A percentile compares a stretch with the other conserved stretches of the same genome.
phyloP scores from a whole-genome alignment of 2,888 invertebrate species.

The Hofmannophila pseudospretella region DNA sequence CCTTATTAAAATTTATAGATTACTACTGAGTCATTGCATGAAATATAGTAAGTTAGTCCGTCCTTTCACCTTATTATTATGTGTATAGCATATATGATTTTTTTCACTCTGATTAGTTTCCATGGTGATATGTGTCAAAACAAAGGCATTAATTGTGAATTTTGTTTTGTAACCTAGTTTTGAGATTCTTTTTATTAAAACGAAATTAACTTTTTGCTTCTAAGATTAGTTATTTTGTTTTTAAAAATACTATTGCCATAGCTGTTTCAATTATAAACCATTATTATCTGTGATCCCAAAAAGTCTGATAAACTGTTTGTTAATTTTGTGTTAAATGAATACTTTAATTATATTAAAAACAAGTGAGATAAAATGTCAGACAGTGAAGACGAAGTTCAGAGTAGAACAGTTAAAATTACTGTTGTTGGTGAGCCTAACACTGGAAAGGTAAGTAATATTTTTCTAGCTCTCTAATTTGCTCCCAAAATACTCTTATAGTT shows the following conservation, averaged over 20 bases:
- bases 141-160: background rate
- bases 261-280: too few species aligned
- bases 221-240: too few species aligned
- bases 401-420: constrained; percentile 85
- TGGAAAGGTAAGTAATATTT: constrained; percentile 90
- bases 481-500: too few species aligned
- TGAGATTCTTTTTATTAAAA: too few species aligned
- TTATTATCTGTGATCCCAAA: constrained; percentile 4
- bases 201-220: too few species aligned
- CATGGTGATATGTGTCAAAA: background rate
- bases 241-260: too few species aligned
- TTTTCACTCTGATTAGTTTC: background rate
- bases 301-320: constrained; percentile 4
- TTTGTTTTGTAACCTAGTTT: background rate
- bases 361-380: constrained; percentile 77
- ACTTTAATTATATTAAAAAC: constrained; percentile 15
- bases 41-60: too few species aligned
- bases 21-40: too few species aligned
- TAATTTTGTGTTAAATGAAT: constrained; percentile 8
- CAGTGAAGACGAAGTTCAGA: constrained; percentile 77
- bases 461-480: too few species aligned
- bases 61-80: too few species aligned
- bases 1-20: too few species aligned
- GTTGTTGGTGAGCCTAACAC: constrained; percentile 88
- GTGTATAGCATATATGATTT: too few species aligned